phyloP scores from a whole-genome alignment of 2,797 vertebrate genomes.

The Ctenopoma kingsleyae region DNA sequence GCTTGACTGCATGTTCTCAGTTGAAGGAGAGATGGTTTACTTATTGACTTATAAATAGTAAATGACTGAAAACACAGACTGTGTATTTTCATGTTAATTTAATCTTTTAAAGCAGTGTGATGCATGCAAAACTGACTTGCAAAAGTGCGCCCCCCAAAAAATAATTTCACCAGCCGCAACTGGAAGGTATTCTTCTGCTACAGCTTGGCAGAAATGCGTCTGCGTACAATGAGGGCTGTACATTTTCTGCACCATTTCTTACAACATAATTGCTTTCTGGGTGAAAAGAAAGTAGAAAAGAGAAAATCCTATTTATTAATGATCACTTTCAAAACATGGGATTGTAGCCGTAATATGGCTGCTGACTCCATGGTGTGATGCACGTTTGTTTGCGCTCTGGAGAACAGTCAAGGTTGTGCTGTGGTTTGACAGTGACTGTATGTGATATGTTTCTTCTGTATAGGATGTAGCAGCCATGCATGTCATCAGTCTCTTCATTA shows the following conservation, averaged over 20 bases:
- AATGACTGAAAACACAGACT: too few species aligned
- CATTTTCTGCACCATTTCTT: background rate
- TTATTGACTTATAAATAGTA: too few species aligned
- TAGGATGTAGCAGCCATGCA: constrained; percentile 22
- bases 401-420: constrained; percentile 13
- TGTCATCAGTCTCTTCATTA: constrained; percentile 63
- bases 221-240: background rate
- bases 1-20: too few species aligned
- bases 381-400: constrained; percentile 15
- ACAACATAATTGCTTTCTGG: background rate
- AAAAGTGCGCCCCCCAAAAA: too few species aligned
- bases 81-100: too few species aligned
- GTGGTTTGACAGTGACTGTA: constrained; percentile 25
- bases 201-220: background rate
- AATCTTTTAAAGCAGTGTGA: too few species aligned
- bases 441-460: constrained; percentile 38
- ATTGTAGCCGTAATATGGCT: background rate
- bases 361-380: background rate
- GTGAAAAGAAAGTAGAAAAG: background rate
- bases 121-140: too few species aligned
- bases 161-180: too few species aligned
- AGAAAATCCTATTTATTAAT: constrained; percentile 10
- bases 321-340: constrained; percentile 7
- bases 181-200: too few species aligned
- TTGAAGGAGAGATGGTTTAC: too few species aligned